These are phyloP conservation scores for Myodes glareolus DNA, from an alignment of 2,113 vertebrate species.

Conservation along the genomic window DNA sequence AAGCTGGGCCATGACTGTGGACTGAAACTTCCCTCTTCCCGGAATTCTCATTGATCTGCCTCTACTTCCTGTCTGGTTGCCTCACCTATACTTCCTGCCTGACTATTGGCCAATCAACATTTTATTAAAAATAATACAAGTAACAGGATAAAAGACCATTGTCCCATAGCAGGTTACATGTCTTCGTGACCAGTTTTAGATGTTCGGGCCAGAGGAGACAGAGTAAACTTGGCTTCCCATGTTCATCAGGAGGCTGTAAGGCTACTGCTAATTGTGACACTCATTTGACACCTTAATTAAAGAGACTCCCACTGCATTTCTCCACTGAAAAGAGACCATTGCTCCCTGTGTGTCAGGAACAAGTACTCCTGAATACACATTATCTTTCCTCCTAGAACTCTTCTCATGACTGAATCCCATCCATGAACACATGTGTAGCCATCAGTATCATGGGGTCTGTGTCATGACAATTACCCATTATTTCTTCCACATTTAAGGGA, in stretches of 20 bases:
- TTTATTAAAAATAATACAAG: no score
- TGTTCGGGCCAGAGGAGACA: neutral
- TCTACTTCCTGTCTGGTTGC: no score
- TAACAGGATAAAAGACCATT: no score
- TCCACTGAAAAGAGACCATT: no score
- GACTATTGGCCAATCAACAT: no score
- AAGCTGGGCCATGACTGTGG: no score
- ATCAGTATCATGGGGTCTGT: rapidly evolving
- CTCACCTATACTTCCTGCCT: no score
- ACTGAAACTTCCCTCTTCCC: no score
- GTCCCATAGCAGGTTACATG: no score
- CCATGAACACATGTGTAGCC: neutral
- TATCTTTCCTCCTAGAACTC: neutral
- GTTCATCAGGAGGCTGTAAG: neutral
- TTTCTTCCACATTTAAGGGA: rapidly evolving
- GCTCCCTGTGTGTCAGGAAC: neutral
- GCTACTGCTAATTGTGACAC: neutral
- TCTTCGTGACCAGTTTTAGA: rapidly evolving
- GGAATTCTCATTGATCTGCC: no score
- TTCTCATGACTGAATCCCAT: neutral
- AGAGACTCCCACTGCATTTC: neutral
- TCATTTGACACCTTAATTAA: no score
- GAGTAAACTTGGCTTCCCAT: neutral
- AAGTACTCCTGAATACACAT: rapidly evolving
- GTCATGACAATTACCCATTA: rapidly evolving